Conservation (phyloP, 2,888 invertebrate species). For the Caenorhabditis sp. region DNA sequence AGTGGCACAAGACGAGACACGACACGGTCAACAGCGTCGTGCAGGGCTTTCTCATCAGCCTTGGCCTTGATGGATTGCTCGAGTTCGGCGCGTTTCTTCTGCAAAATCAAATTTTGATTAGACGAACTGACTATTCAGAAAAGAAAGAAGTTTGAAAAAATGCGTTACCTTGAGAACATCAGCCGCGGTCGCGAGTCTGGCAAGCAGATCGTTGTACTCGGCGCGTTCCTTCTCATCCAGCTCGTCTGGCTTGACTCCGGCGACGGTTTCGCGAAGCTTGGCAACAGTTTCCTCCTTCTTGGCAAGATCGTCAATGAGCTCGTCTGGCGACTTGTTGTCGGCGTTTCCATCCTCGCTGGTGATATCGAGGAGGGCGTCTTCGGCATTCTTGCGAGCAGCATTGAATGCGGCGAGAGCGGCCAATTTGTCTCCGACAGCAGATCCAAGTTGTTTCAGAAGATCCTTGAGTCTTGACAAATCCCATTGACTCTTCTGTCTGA, state of each 20-base stretch:
- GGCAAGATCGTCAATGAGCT: slow-evolving; percentile 41
- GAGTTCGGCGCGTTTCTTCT: slow-evolving; percentile 55
- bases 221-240: slow-evolving; percentile 55
- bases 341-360: not conserved
- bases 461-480: slow-evolving; percentile 58
- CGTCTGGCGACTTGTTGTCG: slow-evolving; percentile 22
- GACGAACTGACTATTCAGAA: not conserved
- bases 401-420: slow-evolving; percentile 64
- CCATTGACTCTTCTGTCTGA: slow-evolving; percentile 59
- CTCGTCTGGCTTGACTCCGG: slow-evolving; percentile 36
- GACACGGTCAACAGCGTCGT: slow-evolving; percentile 53
- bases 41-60: slow-evolving; percentile 56
- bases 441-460: slow-evolving; percentile 51
- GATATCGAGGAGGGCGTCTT: slow-evolving; percentile 37
- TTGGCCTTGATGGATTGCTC: slow-evolving; percentile 56
- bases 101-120: slow-evolving; percentile 18
- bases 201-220: slow-evolving; percentile 56
- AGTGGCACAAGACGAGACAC: slow-evolving; percentile 54
- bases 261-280: slow-evolving; percentile 44
- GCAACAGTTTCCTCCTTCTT: slow-evolving; percentile 39
- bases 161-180: slow-evolving; percentile 59
- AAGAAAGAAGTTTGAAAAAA: not conserved
- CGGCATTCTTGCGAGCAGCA: slow-evolving; percentile 61
- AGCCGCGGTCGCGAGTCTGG: slow-evolving; percentile 58
- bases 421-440: slow-evolving; percentile 61